Evolutionary conservation across 2,888 invertebrate species (phyloP).

Genomic region (Chaetoderma sp.): DNA sequence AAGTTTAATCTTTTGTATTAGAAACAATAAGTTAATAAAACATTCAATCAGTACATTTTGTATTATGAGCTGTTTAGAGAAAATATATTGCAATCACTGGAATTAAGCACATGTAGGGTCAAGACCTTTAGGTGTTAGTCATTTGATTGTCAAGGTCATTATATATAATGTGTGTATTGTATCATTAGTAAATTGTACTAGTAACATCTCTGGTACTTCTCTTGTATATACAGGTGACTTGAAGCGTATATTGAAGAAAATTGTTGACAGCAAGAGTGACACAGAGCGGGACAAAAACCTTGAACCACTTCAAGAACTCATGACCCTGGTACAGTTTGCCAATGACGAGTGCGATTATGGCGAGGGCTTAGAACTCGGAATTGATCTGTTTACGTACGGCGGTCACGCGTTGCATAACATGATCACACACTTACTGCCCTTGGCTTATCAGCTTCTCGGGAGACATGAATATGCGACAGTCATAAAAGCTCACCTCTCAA

Average conservation of each 20-base stretch:
- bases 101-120: too few relatives aligned
- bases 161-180: too few relatives aligned
- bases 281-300: constrained; percentile 76
- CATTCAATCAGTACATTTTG: too few relatives aligned
- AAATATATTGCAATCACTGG: too few relatives aligned
- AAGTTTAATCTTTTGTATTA: too few relatives aligned
- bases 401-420: constrained; percentile 79
- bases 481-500: constrained; percentile 80
- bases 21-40: too few relatives aligned
- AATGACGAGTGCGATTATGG: constrained; percentile 96
- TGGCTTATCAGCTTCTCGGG: constrained; percentile 82
- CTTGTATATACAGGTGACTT: constrained; percentile 78
- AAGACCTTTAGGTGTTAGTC: too few relatives aligned
- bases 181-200: too few relatives aligned
- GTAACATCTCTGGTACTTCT: too few relatives aligned
- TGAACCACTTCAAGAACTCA: constrained; percentile 82
- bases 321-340: constrained; percentile 88
- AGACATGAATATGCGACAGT: constrained; percentile 82
- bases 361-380: constrained; percentile 88
- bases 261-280: constrained; percentile 72
- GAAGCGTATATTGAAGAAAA: constrained; percentile 78
- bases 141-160: too few relatives aligned
- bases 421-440: constrained; percentile 77
- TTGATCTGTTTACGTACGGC: constrained; percentile 82
- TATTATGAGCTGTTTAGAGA: too few relatives aligned